Evolutionary conservation across 2,888 invertebrate genomes (phyloP).

Genomic region (Cosmorhoe ocellata): DNA sequence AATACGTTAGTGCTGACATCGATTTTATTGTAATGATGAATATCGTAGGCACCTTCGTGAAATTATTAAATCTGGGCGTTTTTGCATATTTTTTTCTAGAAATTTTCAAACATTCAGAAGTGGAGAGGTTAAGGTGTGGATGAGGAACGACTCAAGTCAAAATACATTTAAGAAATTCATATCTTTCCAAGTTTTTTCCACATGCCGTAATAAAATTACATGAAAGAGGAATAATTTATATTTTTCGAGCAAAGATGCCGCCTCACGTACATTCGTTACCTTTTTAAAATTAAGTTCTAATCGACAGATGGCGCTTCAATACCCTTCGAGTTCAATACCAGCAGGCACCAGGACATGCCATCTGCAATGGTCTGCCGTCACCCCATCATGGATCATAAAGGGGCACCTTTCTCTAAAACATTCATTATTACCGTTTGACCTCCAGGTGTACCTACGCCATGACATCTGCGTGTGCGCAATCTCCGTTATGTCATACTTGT

Average conservation of each 20-base stretch:
- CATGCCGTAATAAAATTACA: no score
- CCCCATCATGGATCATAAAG: constrained; percentile 13
- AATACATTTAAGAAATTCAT: no score
- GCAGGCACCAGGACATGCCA: constrained; percentile 20
- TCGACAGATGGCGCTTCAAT: constrained; percentile 14
- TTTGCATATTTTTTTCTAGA: background rate
- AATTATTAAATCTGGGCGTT: constrained; percentile 27
- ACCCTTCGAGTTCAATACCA: constrained; percentile 7
- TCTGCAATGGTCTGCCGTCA: constrained; percentile 20
- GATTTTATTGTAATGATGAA: constrained; percentile 58
- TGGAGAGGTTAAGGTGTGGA: no score
- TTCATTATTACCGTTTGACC: constrained; percentile 40
- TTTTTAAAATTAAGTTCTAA: background rate
- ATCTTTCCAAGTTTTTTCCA: no score
- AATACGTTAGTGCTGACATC: constrained; percentile 75
- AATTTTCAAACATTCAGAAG: no score
- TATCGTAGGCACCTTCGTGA: constrained; percentile 11
- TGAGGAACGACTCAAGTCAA: no score
- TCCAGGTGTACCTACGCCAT: constrained; percentile 44
- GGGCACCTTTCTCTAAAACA: constrained; percentile 18
- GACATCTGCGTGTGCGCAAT: constrained; percentile 49
- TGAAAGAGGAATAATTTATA: no score
- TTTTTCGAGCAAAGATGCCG: no score
- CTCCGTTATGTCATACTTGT: constrained; percentile 46
- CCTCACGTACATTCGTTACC: no score